These are phyloP conservation scores for Tricholaema leucomelas DNA, from an alignment of 2,113 vertebrate genomes.

Conservation along the genomic window DNA sequence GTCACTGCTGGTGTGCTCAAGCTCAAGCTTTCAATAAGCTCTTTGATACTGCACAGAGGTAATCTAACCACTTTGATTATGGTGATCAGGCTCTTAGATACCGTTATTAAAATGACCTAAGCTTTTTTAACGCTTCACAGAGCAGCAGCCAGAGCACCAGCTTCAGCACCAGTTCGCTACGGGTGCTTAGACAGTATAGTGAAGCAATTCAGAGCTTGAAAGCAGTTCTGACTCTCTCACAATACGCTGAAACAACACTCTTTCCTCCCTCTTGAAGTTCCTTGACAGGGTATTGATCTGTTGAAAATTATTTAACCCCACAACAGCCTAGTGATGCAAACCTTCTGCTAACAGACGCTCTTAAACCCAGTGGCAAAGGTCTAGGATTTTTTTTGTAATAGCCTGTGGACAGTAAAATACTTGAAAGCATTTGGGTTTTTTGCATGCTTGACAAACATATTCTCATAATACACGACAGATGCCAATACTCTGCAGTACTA, in stretches of 20 bases:
- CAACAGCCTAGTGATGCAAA: neutral
- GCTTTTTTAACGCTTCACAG: constrained; percentile 26
- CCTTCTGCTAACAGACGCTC: neutral
- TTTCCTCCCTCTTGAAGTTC: neutral
- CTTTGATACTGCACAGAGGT: constrained; percentile 61
- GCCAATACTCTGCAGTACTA: constrained; percentile 49
- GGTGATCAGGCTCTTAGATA: constrained; percentile 48
- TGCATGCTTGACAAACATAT: constrained; percentile 34
- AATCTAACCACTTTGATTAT: constrained; percentile 53
- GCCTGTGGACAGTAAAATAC: neutral
- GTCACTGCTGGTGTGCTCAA: constrained; percentile 47
- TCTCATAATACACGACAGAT: constrained; percentile 43
- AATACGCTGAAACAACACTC: constrained; percentile 1
- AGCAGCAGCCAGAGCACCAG: neutral
- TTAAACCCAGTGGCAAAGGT: neutral
- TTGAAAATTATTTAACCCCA: neutral
- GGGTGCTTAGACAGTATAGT: neutral
- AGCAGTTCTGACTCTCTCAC: neutral
- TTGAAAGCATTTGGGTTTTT: constrained; percentile 44
- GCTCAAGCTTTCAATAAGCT: constrained; percentile 48
- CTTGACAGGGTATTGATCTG: neutral
- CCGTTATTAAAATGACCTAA: constrained; percentile 48
- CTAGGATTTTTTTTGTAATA: neutral
- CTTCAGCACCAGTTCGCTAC: constrained; percentile 15
- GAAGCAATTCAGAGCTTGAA: constrained; percentile 34